phyloP scores from a whole-genome alignment of 2,113 vertebrate species.

The Verasper variegatus region DNA sequence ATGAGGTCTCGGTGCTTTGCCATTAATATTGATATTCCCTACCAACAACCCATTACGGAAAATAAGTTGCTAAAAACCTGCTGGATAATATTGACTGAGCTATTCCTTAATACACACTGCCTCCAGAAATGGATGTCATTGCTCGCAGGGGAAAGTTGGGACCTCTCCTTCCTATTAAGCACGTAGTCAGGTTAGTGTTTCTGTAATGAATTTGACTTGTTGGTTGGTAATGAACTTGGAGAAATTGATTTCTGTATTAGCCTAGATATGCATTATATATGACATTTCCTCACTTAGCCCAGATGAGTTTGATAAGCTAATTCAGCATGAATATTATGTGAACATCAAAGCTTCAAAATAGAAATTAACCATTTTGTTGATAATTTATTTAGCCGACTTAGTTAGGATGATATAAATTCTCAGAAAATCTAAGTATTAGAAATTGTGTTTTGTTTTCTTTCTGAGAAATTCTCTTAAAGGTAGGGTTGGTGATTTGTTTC shows the following conservation, averaged over 20 bases:
- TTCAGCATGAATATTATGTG: slow-evolving; percentile 9
- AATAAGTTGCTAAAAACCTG: slow-evolving; percentile 43
- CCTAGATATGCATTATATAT: slow-evolving; percentile 17
- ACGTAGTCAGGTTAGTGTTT: slow-evolving; percentile 10
- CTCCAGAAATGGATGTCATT: slow-evolving; percentile 28
- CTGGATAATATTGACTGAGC: slow-evolving; percentile 48
- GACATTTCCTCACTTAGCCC: background rate
- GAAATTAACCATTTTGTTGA: background rate
- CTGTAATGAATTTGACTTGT: slow-evolving; percentile 14
- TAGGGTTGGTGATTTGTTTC: too few relatives aligned
- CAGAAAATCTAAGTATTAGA: background rate
- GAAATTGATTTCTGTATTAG: slow-evolving; percentile 1
- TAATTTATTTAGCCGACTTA: background rate
- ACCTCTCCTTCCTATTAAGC: background rate
- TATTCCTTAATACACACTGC: slow-evolving; percentile 25
- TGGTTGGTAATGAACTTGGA: background rate
- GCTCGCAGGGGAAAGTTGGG: background rate
- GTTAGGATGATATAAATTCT: too few relatives aligned
- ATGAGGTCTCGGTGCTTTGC: slow-evolving; percentile 67
- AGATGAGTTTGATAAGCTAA: background rate
- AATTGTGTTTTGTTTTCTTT: too few relatives aligned
- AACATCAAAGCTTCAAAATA: slow-evolving; percentile 11
- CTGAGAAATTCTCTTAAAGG: too few relatives aligned
- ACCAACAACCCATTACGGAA: slow-evolving; percentile 31
- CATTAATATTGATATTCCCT: slow-evolving; percentile 76